Percentiles rank a stretch among this genome's conserved stretches.
phyloP scores from a whole-genome alignment of 2,888 invertebrate genomes.

The Ptychoptera contaminata region DNA sequence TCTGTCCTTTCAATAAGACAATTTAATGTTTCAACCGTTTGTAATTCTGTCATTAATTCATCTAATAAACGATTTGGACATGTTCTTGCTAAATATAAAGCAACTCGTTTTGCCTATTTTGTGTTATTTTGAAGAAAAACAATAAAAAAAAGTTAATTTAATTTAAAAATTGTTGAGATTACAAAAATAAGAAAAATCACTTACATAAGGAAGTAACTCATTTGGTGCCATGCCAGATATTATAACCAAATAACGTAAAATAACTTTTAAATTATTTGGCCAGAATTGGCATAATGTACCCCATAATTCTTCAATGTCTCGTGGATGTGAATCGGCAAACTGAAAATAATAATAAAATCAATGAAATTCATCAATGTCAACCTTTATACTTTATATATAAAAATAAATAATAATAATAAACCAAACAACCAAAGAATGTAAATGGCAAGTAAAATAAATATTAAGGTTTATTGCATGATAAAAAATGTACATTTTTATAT shows the following conservation, averaged over 20 bases:
- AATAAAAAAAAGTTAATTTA: not conserved
- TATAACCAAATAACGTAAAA: conserved; percentile 89
- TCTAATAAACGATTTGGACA: conserved; percentile 85
- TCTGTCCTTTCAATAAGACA: conserved; percentile 93
- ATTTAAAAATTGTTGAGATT: not conserved
- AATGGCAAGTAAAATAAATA: no score
- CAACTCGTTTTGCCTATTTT: conserved; percentile 80
- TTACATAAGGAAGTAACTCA: conserved; percentile 81
- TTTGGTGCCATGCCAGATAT: conserved; percentile 95
- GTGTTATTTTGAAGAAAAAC: conserved; percentile 1
- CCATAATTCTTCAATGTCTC: conserved; percentile 94
- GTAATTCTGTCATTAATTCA: conserved; percentile 93
- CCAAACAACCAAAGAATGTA: no score
- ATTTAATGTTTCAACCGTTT: conserved; percentile 91
- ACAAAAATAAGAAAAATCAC: conserved; percentile 25
- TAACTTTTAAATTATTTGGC: conserved; percentile 94
- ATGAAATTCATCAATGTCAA: not conserved
- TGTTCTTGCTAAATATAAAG: conserved; percentile 81
- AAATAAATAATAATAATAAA: no score
- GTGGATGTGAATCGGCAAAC: conserved; percentile 92
- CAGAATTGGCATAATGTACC: conserved; percentile 88
- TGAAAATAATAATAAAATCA: conserved; percentile 27
- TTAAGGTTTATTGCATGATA: no score
- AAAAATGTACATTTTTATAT: no score
- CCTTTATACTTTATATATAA: no score